Conservation (phyloP, 2,888 invertebrate species). For the Torymus tubicola region DNA sequence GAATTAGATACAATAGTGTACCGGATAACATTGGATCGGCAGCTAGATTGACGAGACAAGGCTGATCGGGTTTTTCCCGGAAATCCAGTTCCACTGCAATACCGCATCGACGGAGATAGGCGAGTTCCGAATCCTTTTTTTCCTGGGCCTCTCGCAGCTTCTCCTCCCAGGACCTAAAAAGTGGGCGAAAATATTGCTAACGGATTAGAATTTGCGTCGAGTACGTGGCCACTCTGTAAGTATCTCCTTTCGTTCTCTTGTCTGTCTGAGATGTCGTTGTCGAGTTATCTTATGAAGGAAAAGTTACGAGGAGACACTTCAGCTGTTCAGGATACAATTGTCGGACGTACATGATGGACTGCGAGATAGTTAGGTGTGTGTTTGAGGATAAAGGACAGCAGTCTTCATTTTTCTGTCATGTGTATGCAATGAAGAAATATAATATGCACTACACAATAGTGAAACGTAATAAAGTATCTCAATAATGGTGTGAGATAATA, state of each 20-base stretch:
- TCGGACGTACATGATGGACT: too few relatives aligned
- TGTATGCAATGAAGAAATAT: too few relatives aligned
- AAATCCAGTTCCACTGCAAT: conserved; percentile 78
- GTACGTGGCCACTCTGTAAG: background rate
- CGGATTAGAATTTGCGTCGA: conserved; percentile 5
- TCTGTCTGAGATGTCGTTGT: background rate
- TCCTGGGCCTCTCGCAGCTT: conserved; percentile 77
- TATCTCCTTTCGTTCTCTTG: background rate
- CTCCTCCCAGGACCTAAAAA: conserved; percentile 77
- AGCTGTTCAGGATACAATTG: too few relatives aligned
- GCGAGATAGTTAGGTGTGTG: too few relatives aligned
- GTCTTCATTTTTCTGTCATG: too few relatives aligned
- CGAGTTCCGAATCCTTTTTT: conserved; percentile 77
- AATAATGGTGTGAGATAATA: too few relatives aligned
- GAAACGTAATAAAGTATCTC: too few relatives aligned
- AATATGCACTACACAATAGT: too few relatives aligned
- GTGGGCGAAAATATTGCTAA: conserved; percentile 29
- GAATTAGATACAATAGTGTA: conserved; percentile 78
- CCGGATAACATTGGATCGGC: conserved; percentile 83
- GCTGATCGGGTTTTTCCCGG: conserved; percentile 74
- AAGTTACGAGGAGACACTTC: too few relatives aligned
- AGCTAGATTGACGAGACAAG: conserved; percentile 81
- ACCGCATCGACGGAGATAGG: conserved; percentile 79
- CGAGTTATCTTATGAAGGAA: too few relatives aligned
- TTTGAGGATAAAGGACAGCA: too few relatives aligned